Conservation (phyloP, 2,797 vertebrate genomes). For the Mico argentatus region DNA sequence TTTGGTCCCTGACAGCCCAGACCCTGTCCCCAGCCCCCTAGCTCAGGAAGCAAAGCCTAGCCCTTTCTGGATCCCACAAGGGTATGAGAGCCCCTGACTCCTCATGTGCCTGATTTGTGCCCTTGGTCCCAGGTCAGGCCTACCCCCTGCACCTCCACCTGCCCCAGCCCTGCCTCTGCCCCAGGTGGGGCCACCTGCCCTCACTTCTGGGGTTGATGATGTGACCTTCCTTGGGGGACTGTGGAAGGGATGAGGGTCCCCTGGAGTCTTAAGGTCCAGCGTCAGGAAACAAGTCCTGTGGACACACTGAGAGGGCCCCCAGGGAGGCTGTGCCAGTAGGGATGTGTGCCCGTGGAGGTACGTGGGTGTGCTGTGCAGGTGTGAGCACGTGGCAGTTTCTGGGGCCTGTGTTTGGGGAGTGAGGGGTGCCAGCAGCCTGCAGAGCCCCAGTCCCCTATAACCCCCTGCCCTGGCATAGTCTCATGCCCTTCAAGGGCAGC, state of each 20-base stretch:
- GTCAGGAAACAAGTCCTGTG: not conserved
- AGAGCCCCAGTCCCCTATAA: not conserved
- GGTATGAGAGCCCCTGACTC: not conserved
- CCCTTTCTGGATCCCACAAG: not conserved
- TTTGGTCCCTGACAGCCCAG: not conserved
- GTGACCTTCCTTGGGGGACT: not conserved
- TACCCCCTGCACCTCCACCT: not conserved
- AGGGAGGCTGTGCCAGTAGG: not conserved
- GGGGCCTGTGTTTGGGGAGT: not conserved
- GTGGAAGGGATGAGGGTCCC: not conserved
- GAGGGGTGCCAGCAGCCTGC: fast-evolving
- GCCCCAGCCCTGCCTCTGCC: not conserved
- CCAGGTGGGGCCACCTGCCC: not conserved
- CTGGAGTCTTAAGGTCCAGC: not conserved
- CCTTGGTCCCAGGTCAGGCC: not conserved
- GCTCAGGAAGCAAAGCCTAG: conserved; percentile 46
- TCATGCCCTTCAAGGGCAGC: not conserved
- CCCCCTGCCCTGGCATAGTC: not conserved
- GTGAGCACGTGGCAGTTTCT: too few relatives aligned
- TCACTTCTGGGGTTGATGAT: not conserved
- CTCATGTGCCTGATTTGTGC: not conserved
- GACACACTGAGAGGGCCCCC: not conserved
- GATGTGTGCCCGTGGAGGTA: not conserved
- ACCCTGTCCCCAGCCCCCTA: not conserved
- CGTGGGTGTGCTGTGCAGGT: not conserved